Base-by-base conservation (phyloP, 2,113 vertebrate genomes). In the Dipodomys merriami region DNA sequence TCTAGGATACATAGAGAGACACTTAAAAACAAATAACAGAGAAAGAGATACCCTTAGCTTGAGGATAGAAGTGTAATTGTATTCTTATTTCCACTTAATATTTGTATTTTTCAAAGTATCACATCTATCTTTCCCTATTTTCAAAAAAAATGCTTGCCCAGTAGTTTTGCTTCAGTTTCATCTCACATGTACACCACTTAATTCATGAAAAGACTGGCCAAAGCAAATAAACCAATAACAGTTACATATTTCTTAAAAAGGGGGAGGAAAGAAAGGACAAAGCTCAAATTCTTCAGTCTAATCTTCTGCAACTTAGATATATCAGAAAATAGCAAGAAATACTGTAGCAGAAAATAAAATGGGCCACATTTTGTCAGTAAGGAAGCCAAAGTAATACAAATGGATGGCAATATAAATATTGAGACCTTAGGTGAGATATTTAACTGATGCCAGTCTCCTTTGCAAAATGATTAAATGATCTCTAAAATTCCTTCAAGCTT, bases 171-270 rank as follows among this genome's bases (percentile, higher is more conserved):
- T 69, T 87, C 20, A 39, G 35, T 25, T 53, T 29, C 88, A 89
- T 82, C 22, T 79, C 71, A 85, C 35, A 79, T 30, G 12, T 71
- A n/a, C 2, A 74, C 62, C 23, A 76, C 39, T 72, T 72, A 89
- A 78, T 72, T 84, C 46, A 77, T 88, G 67, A 57, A 83, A 15
- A 87, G 27, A 83, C 15, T 76, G 53, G 67, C 23, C 86, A 87
- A 95, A 94, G 62, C 69, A 91, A 91, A 69, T 88, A 73, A 93
- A 92, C 44, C 85, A 74, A 25, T 33, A 78, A 77, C 46, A 93
- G 78, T 88, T 35, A 65, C 1, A 30, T 71, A 20, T 19, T 33
- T 57, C 53, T 57, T 57, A 4, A 16, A 35, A 78, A 85, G 68
- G 49, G 9, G 30, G 79, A 7, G 77, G 6, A 67, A 62, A 15